Evolutionary conservation across 1,140 invertebrate species (phyloP).

Genomic region (Trachymyrmex septentrionalis): DNA sequence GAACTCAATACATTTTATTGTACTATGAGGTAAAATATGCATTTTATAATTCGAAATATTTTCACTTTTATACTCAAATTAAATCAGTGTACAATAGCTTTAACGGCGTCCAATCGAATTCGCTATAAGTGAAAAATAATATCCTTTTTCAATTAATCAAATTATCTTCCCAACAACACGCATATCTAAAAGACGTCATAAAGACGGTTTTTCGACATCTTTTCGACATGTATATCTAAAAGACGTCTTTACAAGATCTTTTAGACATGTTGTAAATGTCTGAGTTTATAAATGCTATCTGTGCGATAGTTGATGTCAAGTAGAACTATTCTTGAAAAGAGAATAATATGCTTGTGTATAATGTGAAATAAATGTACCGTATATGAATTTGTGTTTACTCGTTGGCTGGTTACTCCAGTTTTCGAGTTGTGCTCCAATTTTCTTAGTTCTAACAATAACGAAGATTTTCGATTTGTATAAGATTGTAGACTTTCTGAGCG

Average conservation of each 20-base stretch:
- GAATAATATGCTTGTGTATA: not conserved
- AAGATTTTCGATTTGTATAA: not conserved
- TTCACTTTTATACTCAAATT: no score
- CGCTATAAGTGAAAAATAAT: not conserved
- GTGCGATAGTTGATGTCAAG: not conserved
- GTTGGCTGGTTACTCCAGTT: not conserved
- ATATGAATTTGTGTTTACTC: not conserved
- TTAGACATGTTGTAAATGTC: no score
- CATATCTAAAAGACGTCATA: no score
- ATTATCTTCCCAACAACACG: not conserved
- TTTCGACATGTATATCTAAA: no score
- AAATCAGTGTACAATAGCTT: no score
- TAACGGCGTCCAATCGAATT: no score
- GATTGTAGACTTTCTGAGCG: not conserved
- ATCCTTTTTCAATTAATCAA: not conserved
- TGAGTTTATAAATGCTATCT: constrained; percentile 9
- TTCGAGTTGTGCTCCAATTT: not conserved
- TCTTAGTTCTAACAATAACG: not conserved
- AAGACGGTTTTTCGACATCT: no score
- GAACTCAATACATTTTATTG: no score
- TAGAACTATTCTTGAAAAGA: not conserved
- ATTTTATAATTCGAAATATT: no score
- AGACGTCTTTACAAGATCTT: no score
- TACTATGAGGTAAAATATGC: no score
- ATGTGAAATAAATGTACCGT: not conserved